Conservation (phyloP, 2,797 vertebrate genomes). For the Glossophaga mutica region DNA sequence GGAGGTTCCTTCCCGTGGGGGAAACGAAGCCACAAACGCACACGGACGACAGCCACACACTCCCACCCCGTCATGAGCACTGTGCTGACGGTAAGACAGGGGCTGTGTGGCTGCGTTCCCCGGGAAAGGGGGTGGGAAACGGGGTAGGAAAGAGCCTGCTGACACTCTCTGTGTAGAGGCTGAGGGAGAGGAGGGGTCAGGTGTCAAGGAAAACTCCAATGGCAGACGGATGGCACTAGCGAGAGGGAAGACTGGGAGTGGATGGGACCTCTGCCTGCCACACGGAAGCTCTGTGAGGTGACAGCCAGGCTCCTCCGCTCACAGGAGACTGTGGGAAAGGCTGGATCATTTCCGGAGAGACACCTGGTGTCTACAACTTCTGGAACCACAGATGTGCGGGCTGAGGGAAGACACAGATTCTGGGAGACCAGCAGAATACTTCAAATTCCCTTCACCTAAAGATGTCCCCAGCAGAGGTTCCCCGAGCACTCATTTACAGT, state of each 20-base stretch:
- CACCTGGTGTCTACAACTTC: not conserved
- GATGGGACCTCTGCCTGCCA: not conserved
- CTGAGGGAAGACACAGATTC: not conserved
- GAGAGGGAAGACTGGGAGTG: not conserved
- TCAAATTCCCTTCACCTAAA: not conserved
- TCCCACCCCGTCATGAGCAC: rapidly evolving
- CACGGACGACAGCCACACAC: rapidly evolving
- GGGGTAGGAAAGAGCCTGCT: not conserved
- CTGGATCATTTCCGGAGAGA: not conserved
- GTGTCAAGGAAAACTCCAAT: not conserved
- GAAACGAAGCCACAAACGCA: not conserved
- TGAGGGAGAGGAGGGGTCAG: not conserved
- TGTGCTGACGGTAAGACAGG: not conserved
- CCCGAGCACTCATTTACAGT: not conserved
- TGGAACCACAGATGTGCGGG: not conserved
- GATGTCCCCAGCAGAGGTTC: not conserved
- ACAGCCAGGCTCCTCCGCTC: not conserved
- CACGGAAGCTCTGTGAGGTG: not conserved
- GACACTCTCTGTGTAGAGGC: not conserved
- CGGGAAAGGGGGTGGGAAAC: too few relatives aligned
- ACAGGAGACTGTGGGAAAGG: not conserved
- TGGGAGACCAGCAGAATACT: not conserved
- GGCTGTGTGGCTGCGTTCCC: not conserved
- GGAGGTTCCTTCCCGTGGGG: not conserved
- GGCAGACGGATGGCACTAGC: not conserved